A percentile compares a stretch with the other conserved stretches of the same genome.
These are phyloP conservation scores for Corythoichthys haematopterus DNA, from an alignment of 2,113 vertebrate species.

Conservation along the genomic window DNA sequence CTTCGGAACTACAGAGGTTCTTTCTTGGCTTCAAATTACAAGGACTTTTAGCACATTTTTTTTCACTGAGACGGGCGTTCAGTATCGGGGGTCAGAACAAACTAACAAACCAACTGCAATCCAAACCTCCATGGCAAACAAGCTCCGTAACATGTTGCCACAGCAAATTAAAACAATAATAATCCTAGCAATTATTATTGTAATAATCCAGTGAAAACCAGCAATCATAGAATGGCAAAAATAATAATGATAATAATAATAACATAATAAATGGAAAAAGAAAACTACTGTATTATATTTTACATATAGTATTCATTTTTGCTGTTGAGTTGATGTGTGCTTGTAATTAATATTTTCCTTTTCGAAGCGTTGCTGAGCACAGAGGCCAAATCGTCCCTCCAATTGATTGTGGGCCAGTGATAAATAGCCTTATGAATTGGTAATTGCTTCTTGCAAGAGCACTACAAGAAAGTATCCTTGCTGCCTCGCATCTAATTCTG, in stretches of 20 bases:
- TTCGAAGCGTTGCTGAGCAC: neutral
- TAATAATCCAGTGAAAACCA: neutral
- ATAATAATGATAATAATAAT: slow-evolving; percentile 1
- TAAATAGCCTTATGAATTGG: slow-evolving; percentile 32
- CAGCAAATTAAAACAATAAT: neutral
- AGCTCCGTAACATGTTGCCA: neutral
- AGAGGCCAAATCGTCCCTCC: neutral
- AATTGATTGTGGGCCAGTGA: slow-evolving; percentile 26
- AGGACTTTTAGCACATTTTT: neutral
- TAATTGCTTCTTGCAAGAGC: slow-evolving; percentile 16
- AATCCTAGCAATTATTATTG: neutral
- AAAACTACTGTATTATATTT: accelerated
- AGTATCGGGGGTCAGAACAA: no score
- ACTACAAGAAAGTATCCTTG: slow-evolving; percentile 13
- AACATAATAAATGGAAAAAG: neutral
- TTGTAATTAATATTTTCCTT: neutral
- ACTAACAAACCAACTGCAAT: neutral
- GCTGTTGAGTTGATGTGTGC: neutral
- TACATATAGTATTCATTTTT: neutral
- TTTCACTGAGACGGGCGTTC: no score
- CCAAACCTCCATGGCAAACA: neutral
- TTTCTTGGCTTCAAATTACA: neutral
- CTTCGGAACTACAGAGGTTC: neutral
- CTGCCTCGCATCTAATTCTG: slow-evolving; percentile 24
- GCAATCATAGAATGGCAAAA: neutral